Evolutionary conservation across 2,888 invertebrate genomes (phyloP).

Genomic region (Tetragonisca angustula): DNA sequence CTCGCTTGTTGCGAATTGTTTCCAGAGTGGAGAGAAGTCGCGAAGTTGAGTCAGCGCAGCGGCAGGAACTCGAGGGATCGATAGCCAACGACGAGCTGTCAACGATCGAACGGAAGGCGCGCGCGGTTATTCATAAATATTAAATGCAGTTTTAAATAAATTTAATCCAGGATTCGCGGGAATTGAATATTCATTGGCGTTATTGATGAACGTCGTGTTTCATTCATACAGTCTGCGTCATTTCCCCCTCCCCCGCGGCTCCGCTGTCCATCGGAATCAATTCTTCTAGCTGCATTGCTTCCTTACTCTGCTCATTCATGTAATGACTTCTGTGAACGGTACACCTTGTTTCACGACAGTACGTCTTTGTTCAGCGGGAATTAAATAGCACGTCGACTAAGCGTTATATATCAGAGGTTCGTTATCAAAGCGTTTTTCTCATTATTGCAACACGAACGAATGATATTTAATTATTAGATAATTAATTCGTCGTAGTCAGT

Average conservation of each 20-base stretch:
- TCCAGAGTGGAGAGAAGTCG: too few species aligned
- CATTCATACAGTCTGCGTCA: constrained; percentile 38
- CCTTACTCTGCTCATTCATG: neutral
- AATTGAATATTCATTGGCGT: constrained; percentile 58
- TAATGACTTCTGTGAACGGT: neutral
- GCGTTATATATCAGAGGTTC: too few species aligned
- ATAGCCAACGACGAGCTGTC: constrained; percentile 37
- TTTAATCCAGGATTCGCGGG: constrained; percentile 57
- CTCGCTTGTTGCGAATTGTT: too few species aligned
- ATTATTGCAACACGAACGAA: too few species aligned
- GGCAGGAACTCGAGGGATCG: constrained; percentile 4
- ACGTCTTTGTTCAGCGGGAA: too few species aligned
- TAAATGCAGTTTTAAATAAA: constrained; percentile 61
- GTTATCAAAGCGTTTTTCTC: too few species aligned
- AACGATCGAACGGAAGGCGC: constrained; percentile 10
- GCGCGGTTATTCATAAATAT: constrained; percentile 54
- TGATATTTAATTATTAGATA: too few species aligned
- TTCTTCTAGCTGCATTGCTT: neutral
- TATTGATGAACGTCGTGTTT: constrained; percentile 47
- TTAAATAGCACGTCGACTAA: too few species aligned
- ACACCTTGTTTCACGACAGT: neutral
- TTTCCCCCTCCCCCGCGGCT: constrained; percentile 20
- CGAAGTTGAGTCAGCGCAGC: too few species aligned
- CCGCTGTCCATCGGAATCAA: constrained; percentile 12
- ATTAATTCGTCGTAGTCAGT: too few species aligned